Base-by-base conservation (phyloP, 2,888 invertebrate genomes). In the Morpho deidamia region DNA sequence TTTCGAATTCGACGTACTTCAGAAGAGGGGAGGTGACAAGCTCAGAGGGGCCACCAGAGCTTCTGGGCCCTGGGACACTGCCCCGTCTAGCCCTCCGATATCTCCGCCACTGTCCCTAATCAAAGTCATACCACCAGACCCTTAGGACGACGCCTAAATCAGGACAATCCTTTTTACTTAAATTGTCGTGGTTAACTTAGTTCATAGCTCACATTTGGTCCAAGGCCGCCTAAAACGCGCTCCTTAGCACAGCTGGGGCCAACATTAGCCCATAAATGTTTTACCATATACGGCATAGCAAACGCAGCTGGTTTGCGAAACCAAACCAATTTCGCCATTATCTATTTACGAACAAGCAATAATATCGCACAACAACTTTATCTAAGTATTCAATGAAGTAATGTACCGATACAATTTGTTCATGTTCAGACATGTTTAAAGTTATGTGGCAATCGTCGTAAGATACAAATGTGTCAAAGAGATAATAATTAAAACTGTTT, bases 261-360 rank as follows among this genome's bases (percentile, higher is more conserved):
- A 48, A 45, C 44, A 44, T 60, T 50, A 53, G 51, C 55, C 51
- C 48, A 49, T 51, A 51, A 55, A 51, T 47, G 58, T 59, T 58
- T 47, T 46, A 50, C 59, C 60, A 51, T 60, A 60, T 53, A 55
- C 32, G 51, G 58, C 14, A 37, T 41, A 55, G 48, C 14, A 38
- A 53, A 4, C 47, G 51, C 58, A 58, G 58, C 58, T 60, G 53
- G 50, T 47, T 8, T 1, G 1, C 7, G 9, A n/a, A n/a, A 8
- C 0, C 11, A 32, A 11, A 23, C 7, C 1, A 53, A 55, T 47
- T 37, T 33, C 7, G 4, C 12, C 44, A 5, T 34, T 51, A 51
- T 10, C 0, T 0, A 0, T 0, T n/a, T 0, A 2, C 1, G 5
- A 2, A 12, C 14, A 53, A 47, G n/a, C 44, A 37, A 1, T 23